These are phyloP conservation scores for Drosophila tsacasi DNA, from an alignment of 1,140 invertebrate species.

Conservation along the genomic window DNA sequence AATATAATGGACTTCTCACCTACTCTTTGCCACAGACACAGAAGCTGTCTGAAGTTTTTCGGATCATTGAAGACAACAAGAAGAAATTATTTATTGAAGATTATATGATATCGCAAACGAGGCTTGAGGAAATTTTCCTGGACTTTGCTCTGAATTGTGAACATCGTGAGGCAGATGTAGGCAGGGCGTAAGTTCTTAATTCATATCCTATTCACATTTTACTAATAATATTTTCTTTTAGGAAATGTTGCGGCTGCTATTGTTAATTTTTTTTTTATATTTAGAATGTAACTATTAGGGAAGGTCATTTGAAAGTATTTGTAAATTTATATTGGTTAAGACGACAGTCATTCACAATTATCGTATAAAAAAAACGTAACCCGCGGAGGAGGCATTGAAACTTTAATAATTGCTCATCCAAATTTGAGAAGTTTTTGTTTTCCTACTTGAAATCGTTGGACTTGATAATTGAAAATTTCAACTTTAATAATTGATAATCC, in stretches of 20 bases:
- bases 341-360: no score
- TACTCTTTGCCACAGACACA: constrained; percentile 88
- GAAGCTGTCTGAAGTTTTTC: constrained; percentile 90
- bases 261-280: no score
- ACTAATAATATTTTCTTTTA: not conserved
- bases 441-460: not conserved
- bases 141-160: constrained; percentile 81
- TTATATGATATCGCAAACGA: constrained; percentile 93
- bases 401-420: not conserved
- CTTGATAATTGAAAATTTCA: no score
- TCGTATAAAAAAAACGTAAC: no score
- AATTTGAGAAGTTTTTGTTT: not conserved
- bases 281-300: no score
- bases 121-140: constrained; percentile 91
- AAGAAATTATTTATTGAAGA: constrained; percentile 89
- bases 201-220: no score
- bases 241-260: constrained; percentile 11
- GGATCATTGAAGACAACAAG: constrained; percentile 89
- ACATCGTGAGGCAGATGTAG: no score
- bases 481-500: not conserved
- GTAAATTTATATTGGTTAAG: no score
- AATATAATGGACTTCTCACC: constrained; percentile 90
- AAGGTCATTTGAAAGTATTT: no score
- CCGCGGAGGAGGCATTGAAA: not conserved
- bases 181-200: not conserved